A percentile compares a stretch with the other conserved stretches of the same genome.
Evolutionary conservation across 2,888 invertebrate genomes (phyloP).

Genomic region (Catocala sponsa): DNA sequence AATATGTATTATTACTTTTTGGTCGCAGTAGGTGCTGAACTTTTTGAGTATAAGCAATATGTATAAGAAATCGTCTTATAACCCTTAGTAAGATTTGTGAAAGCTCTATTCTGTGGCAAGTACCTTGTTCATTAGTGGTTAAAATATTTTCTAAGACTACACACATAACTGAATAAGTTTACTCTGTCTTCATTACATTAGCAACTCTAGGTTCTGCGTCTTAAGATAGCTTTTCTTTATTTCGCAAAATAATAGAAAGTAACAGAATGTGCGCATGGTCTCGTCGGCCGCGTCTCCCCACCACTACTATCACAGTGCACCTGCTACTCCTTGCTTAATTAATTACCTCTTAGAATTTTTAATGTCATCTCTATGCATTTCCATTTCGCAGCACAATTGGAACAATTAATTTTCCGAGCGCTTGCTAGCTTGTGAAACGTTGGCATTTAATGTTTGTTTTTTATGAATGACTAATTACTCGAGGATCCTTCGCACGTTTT

Average conservation of each 20-base stretch:
- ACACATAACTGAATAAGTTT: neutral
- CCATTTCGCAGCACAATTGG: slow-evolving; percentile 30
- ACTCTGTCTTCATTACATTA: neutral
- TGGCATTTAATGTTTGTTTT: neutral
- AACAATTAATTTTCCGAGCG: slow-evolving; percentile 30
- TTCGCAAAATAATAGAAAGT: slow-evolving; percentile 26
- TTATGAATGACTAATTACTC: too few relatives aligned
- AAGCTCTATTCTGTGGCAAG: too few relatives aligned
- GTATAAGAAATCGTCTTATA: too few relatives aligned
- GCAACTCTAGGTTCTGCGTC: neutral
- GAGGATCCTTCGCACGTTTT: too few relatives aligned
- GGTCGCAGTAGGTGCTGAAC: too few relatives aligned
- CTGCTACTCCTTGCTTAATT: slow-evolving; percentile 30
- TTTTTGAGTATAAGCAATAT: too few relatives aligned
- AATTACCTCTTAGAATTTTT: slow-evolving; percentile 43
- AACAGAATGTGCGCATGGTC: slow-evolving; percentile 30
- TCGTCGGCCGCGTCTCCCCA: slow-evolving; percentile 18
- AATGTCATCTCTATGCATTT: slow-evolving; percentile 46
- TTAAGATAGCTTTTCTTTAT: neutral
- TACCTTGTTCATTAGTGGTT: too few relatives aligned
- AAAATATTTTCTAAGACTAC: too few relatives aligned
- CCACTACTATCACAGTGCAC: slow-evolving; percentile 2
- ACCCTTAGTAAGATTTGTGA: too few relatives aligned
- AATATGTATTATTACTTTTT: too few relatives aligned
- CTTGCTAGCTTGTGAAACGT: slow-evolving; percentile 13